Evolutionary conservation across 2,113 vertebrate genomes (phyloP), one percentile per base, ranked within the genome.

Genomic region (Channa maculata): DNA sequence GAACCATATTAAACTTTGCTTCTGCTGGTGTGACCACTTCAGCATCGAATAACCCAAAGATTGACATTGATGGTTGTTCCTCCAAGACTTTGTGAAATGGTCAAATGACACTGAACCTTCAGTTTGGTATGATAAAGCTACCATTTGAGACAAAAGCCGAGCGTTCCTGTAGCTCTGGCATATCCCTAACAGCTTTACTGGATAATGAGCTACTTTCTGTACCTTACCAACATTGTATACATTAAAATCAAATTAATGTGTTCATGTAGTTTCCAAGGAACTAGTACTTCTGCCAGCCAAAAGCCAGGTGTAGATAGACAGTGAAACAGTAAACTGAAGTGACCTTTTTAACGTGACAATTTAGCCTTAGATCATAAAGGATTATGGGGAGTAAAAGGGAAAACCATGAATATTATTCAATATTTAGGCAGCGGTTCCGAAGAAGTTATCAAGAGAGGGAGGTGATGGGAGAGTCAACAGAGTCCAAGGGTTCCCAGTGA

Each of bases 401-500:
- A 79, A 65, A 65, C 36, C 24, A 38, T 34, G 9, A 60, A 52
- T 73, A 57, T 52, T 12, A 24, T 14, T 0, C 68, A 60, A 8
- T 46, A 69, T 37, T 58, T 24, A 24, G 24, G 24, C 38, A 13
- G 45, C 13, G 6, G 49, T 59, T 3, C 13, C 2, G n/a, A 3
- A 24, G 3, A 15, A 36, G 46, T 39, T 14, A 90, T 91, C 86
- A 92, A 79, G 90, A 91, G 63, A 92, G 78, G 46, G 92, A 80
- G 3, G 96, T 93, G 84, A 96, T 94, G 53, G 94, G 85, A 1
- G 95, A 96, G 45, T 93, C 90, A 68, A 96, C 89, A 54, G 94
- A 95, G 88, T 98, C 96, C 88, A 97, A 83, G 51, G 96, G 94
- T 57, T 97, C 96, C 97, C 96, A 98, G 84, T 94, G 96, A 89